phyloP scores from a whole-genome alignment of 1,140 invertebrate genomes.

The Drosophila punjabiensis region DNA sequence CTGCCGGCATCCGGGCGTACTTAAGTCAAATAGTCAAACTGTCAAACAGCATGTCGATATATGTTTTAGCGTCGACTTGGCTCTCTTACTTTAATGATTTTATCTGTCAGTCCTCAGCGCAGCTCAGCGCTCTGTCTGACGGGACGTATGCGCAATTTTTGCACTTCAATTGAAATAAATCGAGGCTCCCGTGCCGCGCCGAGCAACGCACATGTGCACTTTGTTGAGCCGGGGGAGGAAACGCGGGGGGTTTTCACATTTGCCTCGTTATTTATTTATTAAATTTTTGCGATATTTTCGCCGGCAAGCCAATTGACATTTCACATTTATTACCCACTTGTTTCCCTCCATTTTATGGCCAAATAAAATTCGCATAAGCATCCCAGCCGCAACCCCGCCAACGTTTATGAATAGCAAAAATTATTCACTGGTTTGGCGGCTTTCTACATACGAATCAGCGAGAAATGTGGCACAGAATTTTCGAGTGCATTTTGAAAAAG shows the following conservation, averaged over 20 bases:
- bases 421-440: slow-evolving; percentile 17
- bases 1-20: slow-evolving; percentile 58
- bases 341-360: slow-evolving; percentile 34
- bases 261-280: slow-evolving; percentile 69
- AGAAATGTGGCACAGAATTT: slow-evolving; percentile 15
- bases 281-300: slow-evolving; percentile 50
- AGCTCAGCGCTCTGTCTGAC: slow-evolving; percentile 35
- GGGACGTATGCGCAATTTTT: slow-evolving; percentile 70
- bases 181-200: slow-evolving; percentile 15
- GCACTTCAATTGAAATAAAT: slow-evolving; percentile 66
- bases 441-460: slow-evolving; percentile 4
- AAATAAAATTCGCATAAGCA: slow-evolving; percentile 33
- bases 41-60: slow-evolving; percentile 73
- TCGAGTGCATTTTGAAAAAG: slow-evolving; percentile 11
- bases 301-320: slow-evolving; percentile 63
- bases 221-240: background rate
- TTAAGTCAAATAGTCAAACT: slow-evolving; percentile 82
- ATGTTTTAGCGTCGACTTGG: slow-evolving; percentile 65
- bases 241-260: slow-evolving; percentile 28
- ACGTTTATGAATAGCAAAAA: slow-evolving; percentile 49
- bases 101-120: slow-evolving; percentile 59
- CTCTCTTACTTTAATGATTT: slow-evolving; percentile 72
- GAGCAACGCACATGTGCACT: slow-evolving; percentile 26
- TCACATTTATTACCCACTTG: slow-evolving; percentile 54
- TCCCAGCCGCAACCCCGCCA: slow-evolving; percentile 12